Conservation (phyloP, 2,888 invertebrate genomes). For the Eilema griseolum region DNA sequence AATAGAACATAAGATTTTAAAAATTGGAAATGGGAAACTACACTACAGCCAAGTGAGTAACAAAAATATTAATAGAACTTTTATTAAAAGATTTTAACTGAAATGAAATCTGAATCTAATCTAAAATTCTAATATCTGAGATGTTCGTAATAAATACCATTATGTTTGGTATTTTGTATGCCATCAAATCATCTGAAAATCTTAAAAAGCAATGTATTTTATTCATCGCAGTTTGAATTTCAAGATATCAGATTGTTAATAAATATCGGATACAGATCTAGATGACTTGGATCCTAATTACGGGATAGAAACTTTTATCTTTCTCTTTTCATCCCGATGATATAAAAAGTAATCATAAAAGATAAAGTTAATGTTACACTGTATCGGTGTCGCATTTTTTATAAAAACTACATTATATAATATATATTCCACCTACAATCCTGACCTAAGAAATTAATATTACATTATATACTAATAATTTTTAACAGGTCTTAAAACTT, state of each 20-base stretch:
- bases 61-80: background rate
- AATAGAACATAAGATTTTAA: background rate
- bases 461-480: slow-evolving; percentile 1
- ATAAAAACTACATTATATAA: background rate
- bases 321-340: background rate
- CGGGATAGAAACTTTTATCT: background rate
- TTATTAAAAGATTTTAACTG: background rate
- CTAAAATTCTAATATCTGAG: background rate
- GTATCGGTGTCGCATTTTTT: slow-evolving; percentile 2
- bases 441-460: background rate
- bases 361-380: background rate
- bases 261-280: background rate
- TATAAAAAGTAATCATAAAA: background rate
- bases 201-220: slow-evolving; percentile 2
- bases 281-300: background rate
- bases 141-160: slow-evolving; percentile 4
- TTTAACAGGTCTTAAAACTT: background rate
- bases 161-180: background rate
- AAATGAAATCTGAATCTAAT: background rate
- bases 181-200: background rate
- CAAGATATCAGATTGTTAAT: background rate
- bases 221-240: background rate
- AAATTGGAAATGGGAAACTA: background rate
- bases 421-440: background rate
- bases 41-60: background rate